A percentile compares a stretch with the other conserved stretches of the same genome.
Evolutionary conservation across 2,797 vertebrate species (phyloP).

Genomic region (Poliocrania exsul): DNA sequence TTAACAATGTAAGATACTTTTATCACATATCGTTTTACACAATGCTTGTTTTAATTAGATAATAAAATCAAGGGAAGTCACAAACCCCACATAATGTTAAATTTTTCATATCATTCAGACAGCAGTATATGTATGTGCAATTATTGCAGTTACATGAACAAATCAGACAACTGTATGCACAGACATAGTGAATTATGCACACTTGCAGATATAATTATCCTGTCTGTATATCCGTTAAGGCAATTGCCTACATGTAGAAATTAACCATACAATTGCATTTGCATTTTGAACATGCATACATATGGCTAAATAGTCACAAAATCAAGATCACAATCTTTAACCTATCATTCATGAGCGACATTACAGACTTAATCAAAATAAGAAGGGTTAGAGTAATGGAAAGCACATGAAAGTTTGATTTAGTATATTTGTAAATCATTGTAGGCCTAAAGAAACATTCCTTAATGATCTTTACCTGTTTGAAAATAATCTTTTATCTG

Average conservation of each 20-base stretch:
- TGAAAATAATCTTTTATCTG: not conserved
- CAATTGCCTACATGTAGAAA: conserved; percentile 11
- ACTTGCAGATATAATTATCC: conserved; percentile 14
- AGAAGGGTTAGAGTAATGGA: not conserved
- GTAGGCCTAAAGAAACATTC: not conserved
- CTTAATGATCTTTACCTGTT: not conserved
- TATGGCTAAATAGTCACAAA: not conserved
- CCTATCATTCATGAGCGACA: not conserved
- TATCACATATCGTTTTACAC: not conserved
- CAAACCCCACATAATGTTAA: not conserved
- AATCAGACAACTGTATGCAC: not conserved
- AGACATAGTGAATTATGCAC: conserved; percentile 10
- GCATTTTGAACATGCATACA: conserved; percentile 1
- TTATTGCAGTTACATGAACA: not conserved
- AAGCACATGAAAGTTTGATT: not conserved
- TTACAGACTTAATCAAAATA: not conserved
- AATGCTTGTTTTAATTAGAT: not conserved
- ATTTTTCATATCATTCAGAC: not conserved
- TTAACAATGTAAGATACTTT: not conserved
- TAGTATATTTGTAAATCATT: not conserved
- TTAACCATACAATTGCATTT: not conserved
- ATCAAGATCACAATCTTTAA: not conserved
- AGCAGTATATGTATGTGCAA: not conserved
- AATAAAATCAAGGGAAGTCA: not conserved
- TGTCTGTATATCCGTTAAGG: not conserved